These are phyloP conservation scores for Acleris laterana DNA, from an alignment of 2,888 invertebrate species.

Conservation along the genomic window DNA sequence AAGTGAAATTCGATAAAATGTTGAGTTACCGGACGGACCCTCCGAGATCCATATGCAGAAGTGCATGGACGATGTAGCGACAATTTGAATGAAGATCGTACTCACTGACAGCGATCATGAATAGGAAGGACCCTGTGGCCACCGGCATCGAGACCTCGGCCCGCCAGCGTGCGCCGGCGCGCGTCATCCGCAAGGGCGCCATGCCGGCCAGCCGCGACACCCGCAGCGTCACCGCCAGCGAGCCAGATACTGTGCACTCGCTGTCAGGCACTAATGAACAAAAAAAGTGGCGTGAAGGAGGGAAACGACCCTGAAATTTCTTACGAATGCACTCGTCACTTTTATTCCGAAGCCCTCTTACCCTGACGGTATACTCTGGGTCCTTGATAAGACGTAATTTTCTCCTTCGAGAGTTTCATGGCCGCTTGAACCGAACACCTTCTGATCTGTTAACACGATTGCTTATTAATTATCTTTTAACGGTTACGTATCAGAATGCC, in stretches of 20 bases:
- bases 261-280: not conserved
- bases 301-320: too few species aligned
- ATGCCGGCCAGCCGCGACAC: conserved; percentile 47
- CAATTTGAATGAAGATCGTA: conserved; percentile 13
- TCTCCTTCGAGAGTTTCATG: not conserved
- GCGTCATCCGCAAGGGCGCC: conserved; percentile 49
- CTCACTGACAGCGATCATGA: conserved; percentile 47
- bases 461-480: too few species aligned
- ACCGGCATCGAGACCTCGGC: conserved; percentile 40
- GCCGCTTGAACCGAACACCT: too few species aligned
- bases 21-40: too few species aligned
- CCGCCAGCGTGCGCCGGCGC: conserved; percentile 40
- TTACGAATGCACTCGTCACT: too few species aligned
- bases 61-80: too few species aligned
- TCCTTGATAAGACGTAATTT: not conserved
- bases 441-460: not conserved
- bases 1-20: too few species aligned
- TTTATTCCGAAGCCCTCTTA: not conserved
- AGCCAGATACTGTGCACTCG: conserved; percentile 45
- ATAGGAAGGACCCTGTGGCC: conserved; percentile 42
- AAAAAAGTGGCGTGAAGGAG: not conserved
- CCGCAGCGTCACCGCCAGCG: conserved; percentile 44
- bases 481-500: too few species aligned
- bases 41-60: too few species aligned
- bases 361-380: not conserved